Base-by-base conservation (phyloP, 1,140 invertebrate species). In the Dendrolimus kikuchii region DNA sequence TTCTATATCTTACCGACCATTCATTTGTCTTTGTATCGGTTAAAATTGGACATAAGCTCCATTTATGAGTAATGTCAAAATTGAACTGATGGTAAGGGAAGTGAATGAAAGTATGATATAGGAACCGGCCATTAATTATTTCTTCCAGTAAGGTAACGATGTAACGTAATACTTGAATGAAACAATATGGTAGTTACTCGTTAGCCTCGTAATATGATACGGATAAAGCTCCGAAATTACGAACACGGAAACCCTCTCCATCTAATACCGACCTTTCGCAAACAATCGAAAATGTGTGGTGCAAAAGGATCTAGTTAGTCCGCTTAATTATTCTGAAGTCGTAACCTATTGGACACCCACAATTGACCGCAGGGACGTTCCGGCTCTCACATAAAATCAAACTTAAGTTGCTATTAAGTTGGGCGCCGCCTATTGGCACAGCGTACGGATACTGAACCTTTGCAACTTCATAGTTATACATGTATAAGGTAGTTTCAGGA, bases 301-400 rank as follows among this genome's bases (percentile, higher is more conserved):
- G 5, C 42, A 42, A 40, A 10, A 23, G 8, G 41, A 51, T 38
- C 23, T 38, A 48, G 46, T 6, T 45, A 8, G 10, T 50, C 39
- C 23, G 51, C 23, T 49, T 50, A 58, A 53, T 58, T 46, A 59
- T 59, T 51, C 38, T 38, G 50, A 54, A 54, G 47, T 46, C 37
- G 52, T 46, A 51, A 43, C 48, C 50, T 51, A 51, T 56, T 40
- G 48, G 36, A 50, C n/a, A 54, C 9, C 49, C 48, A 44, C 54
- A 55, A 55, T 48, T 53, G 57, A 54, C 57, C 57, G 50, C 40
- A 40, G 51, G 46, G 41, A 48, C 52, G 53, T 44, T 40, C 54
- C 48, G 44, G 49, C 41, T 53, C 51, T 52, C 52, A 45, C 53
- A 58, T 62, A 62, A 65, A 59, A 62, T 59, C 56, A 58, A 65